Base-by-base conservation (phyloP, 2,797 vertebrate genomes). In the Oreortyx pictus region DNA sequence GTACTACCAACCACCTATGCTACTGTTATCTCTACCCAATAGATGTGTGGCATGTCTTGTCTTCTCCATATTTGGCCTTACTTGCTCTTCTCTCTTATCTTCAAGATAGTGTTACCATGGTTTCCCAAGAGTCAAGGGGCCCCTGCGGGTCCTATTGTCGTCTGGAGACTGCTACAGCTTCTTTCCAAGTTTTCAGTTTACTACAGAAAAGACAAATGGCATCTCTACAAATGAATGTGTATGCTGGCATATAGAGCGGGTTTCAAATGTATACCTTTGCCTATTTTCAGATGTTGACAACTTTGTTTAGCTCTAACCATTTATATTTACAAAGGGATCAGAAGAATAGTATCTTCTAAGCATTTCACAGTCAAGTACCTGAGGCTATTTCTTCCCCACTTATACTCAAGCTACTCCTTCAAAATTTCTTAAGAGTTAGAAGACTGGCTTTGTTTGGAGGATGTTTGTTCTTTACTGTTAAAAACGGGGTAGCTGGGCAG, bases 251-350 rank as follows among this genome's bases (percentile, higher is more conserved):
- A 62, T 0, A 70, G 65, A 77, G 41, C 50, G 46, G 29, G 46
- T 72, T 87, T 89, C 82, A 67, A 65, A 57, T 64, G 9, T 41
- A 67, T 54, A 78, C 52, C 74, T 83, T 79, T 37, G 31, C 14
- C 65, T 93, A 6, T 72, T 60, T 50, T 89, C 85, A 89, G 60
- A 85, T 50, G 54, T 19, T 85, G 84, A 92, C 84, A 91, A 76
- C 54, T 94, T 82, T 83, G 61, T 93, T 85, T 86, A 66, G 59
- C 56, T 89, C 20, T 68, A 91, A 50, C 15, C 29, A 37, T 75
- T 86, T 78, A 33, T 90, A 86, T 82, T 84, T 91, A 85, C 68
- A 90, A 87, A 94, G 25, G 18, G 39, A 91, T 93, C 57, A 88
- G 49, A 89, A 77, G 52, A 77, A 74, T 24, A 84, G 2, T 41